These are phyloP conservation scores for Ataeniobius toweri DNA, from an alignment of 2,797 vertebrate genomes.

Conservation along the genomic window DNA sequence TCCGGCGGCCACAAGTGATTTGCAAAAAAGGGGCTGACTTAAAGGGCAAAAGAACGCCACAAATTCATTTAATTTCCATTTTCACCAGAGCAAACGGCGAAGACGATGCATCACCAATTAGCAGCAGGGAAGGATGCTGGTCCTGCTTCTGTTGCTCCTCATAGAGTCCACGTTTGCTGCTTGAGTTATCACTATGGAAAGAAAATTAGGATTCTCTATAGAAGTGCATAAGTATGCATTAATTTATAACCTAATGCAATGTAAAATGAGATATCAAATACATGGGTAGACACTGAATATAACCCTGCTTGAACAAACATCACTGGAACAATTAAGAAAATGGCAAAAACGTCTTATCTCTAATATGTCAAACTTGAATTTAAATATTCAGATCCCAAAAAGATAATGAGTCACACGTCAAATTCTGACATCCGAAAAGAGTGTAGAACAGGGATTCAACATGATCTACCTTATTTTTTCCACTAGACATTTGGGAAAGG, in stretches of 20 bases:
- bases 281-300: neutral
- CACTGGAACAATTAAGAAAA: too few species aligned
- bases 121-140: conserved; percentile 66
- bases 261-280: neutral
- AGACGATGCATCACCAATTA: conserved; percentile 58
- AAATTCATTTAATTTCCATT: conserved; percentile 58
- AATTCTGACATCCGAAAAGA: too few species aligned
- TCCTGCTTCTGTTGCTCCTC: conserved; percentile 81
- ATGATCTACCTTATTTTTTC: neutral
- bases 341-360: neutral
- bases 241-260: neutral
- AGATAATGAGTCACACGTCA: neutral
- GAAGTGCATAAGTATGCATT: conserved; percentile 53
- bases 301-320: too few species aligned
- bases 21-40: conserved; percentile 31
- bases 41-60: conserved; percentile 63
- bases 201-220: conserved; percentile 6
- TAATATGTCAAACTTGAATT: neutral
- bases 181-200: conserved; percentile 77
- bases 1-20: conserved; percentile 62
- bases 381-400: neutral
- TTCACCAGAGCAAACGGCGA: conserved; percentile 46
- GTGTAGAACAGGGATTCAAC: neutral
- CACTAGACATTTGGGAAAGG: neutral
- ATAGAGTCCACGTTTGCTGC: conserved; percentile 84